Percentiles rank a stretch among this genome's conserved stretches.
Evolutionary conservation across 2,888 invertebrate species (phyloP).

Genomic region (Aphidoletes aphidimyza): DNA sequence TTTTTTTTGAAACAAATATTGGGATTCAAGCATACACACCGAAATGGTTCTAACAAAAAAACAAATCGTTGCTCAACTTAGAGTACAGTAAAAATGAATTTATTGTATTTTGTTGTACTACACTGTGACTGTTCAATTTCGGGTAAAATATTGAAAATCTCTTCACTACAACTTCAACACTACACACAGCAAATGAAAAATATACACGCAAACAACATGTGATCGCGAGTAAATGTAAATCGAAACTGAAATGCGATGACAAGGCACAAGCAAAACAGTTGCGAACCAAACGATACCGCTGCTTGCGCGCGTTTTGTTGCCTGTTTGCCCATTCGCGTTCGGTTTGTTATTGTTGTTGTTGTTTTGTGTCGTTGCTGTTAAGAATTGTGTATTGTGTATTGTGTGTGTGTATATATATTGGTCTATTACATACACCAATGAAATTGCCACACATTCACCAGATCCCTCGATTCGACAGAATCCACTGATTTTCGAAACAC

Average conservation of each 20-base stretch:
- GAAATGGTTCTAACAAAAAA: too few species aligned
- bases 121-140: too few species aligned
- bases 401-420: too few species aligned
- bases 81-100: neutral
- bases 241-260: slow-evolving; percentile 47
- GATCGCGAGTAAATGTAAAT: slow-evolving; percentile 50
- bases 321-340: neutral
- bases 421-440: neutral
- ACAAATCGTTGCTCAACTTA: neutral
- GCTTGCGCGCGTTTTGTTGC: neutral
- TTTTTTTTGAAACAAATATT: too few species aligned
- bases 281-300: slow-evolving; percentile 34
- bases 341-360: neutral
- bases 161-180: slow-evolving; percentile 32
- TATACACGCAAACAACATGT: slow-evolving; percentile 52
- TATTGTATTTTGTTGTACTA: neutral
- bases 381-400: neutral
- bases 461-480: too few species aligned
- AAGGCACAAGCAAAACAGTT: slow-evolving; percentile 44
- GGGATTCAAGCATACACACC: slow-evolving; percentile 42
- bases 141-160: neutral
- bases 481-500: neutral
- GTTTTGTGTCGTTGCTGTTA: neutral
- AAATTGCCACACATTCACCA: neutral
- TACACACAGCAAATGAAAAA: neutral